phyloP scores from a whole-genome alignment of 35 echinoderm and acorn worm species.

The Eucidaris tribuloides region DNA sequence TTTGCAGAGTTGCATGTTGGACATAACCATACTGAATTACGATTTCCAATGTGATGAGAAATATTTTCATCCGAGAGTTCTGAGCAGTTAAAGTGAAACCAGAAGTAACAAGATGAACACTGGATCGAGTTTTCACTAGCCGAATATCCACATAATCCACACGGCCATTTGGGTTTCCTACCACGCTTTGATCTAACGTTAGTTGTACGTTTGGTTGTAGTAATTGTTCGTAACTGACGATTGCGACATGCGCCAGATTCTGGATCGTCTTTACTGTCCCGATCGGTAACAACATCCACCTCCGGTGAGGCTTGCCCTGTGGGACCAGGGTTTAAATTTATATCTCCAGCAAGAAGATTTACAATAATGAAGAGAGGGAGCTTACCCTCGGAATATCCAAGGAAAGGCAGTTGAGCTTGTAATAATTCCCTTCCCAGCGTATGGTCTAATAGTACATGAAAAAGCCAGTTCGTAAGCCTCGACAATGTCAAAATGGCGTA shows the following conservation, averaged over 20 bases:
- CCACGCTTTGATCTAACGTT: too few relatives aligned
- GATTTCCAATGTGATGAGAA: not conserved
- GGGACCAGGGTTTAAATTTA: constrained; percentile 26
- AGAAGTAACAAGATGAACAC: not conserved
- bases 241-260: too few relatives aligned
- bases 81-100: constrained; percentile 14
- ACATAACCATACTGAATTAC: not conserved
- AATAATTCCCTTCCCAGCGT: not conserved
- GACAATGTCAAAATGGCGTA: not conserved
- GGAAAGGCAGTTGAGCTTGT: not conserved
- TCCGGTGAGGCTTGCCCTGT: not conserved
- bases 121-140: not conserved
- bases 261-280: too few relatives aligned
- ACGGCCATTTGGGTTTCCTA: constrained; percentile 18
- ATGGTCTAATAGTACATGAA: not conserved
- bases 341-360: constrained; percentile 14
- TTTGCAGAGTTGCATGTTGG: not conserved
- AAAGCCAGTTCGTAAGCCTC: not conserved
- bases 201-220: too few relatives aligned
- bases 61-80: not conserved
- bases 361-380: not conserved
- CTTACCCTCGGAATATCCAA: not conserved
- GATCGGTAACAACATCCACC: too few relatives aligned
- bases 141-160: constrained; percentile 6
- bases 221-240: too few relatives aligned